Conservation (phyloP, 2,113 vertebrate genomes). For the Phylloscopus trochilus region DNA sequence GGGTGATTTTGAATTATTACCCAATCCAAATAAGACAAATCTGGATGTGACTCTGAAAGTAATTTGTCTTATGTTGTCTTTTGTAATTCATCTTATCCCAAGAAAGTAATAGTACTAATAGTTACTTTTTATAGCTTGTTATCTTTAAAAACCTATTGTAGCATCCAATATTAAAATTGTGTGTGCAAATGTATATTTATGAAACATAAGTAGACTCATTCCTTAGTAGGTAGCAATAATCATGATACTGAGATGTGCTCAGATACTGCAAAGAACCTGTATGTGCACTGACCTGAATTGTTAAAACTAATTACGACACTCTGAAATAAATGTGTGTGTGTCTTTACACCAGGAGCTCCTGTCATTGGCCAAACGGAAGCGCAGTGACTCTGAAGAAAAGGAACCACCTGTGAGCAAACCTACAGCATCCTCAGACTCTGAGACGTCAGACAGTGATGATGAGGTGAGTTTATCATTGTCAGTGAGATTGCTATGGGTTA, state of each 20-base stretch:
- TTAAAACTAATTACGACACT: neutral
- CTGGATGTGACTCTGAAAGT: neutral
- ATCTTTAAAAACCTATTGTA: neutral
- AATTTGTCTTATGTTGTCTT: neutral
- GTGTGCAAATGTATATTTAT: neutral
- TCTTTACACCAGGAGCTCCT: conserved; percentile 83
- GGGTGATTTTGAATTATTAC: neutral
- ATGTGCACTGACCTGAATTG: neutral
- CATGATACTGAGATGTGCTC: neutral
- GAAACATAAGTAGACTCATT: neutral
- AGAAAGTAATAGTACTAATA: neutral
- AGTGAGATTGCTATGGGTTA: neutral
- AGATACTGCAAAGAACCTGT: neutral
- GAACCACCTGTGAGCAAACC: conserved; percentile 92
- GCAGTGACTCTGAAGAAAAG: conserved; percentile 93
- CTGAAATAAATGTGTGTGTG: neutral
- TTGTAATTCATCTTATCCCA: neutral
- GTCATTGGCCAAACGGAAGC: conserved; percentile 93
- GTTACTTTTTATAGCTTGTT: neutral
- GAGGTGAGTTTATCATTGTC: conserved; percentile 75
- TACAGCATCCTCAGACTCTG: conserved; percentile 93
- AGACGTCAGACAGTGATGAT: conserved; percentile 95
- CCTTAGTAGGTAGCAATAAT: neutral
- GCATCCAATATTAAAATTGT: neutral
- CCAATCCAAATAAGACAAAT: neutral